These are phyloP conservation scores for Stercorarius parasiticus DNA, from an alignment of 2,113 vertebrate genomes.

Conservation along the genomic window DNA sequence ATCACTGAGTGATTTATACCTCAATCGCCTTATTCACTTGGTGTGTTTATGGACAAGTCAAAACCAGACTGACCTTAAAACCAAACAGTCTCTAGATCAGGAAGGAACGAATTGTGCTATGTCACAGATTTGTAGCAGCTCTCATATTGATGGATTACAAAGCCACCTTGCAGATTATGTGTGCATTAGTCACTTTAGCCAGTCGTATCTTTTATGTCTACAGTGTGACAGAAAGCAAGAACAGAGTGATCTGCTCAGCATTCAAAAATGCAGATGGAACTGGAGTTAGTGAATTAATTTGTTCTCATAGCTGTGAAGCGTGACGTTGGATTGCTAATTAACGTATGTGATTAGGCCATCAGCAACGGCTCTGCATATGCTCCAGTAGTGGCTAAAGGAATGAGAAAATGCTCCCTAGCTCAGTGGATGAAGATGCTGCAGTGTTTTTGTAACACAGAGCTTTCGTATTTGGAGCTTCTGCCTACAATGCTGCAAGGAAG, in stretches of 20 bases:
- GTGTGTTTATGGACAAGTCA: not conserved
- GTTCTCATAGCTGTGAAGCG: not conserved
- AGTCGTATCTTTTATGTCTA: not conserved
- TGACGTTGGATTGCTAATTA: not conserved
- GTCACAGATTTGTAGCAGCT: not conserved
- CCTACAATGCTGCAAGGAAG: not conserved
- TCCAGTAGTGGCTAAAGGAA: not conserved
- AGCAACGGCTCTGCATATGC: not conserved
- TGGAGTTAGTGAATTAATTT: not conserved
- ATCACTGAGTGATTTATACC: not conserved
- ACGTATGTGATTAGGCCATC: not conserved
- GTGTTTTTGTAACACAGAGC: not conserved
- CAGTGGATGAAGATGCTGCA: not conserved
- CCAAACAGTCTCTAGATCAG: not conserved
- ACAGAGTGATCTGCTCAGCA: not conserved
- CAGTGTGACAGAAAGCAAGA: not conserved
- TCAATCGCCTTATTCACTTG: not conserved
- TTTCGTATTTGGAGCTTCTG: not conserved
- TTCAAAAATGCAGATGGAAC: not conserved
- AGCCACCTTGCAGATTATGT: not conserved
- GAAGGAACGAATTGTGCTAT: fast-evolving
- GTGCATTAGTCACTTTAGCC: not conserved
- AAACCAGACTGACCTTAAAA: not conserved
- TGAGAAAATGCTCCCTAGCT: not conserved
- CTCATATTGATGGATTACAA: not conserved